These are phyloP conservation scores for Pangasius mekongensis DNA, from an alignment of 2,797 vertebrate species.

Conservation along the genomic window DNA sequence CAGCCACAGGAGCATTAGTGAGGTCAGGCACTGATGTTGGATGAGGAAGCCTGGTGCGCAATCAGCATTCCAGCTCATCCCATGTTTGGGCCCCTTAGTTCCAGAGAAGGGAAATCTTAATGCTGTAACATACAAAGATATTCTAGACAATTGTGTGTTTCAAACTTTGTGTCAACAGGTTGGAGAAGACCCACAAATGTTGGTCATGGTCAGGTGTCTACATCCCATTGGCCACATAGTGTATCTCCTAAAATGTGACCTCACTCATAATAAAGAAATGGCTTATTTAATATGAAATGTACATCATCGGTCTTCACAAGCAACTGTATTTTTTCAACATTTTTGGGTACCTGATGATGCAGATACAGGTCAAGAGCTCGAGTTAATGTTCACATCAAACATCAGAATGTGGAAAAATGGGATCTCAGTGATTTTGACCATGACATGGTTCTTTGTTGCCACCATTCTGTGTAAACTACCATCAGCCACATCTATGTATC, in stretches of 20 bases:
- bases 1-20: background rate
- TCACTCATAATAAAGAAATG: background rate
- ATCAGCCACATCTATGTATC: background rate
- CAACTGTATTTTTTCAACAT: background rate
- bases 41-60: too few species aligned
- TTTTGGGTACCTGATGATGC: background rate
- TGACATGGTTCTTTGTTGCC: background rate
- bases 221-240: background rate
- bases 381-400: background rate
- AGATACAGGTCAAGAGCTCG: background rate
- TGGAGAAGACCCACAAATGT: background rate
- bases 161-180: background rate
- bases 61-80: background rate
- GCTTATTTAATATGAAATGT: background rate
- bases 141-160: background rate
- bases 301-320: background rate
- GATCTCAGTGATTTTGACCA: background rate
- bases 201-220: background rate
- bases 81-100: background rate
- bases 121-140: background rate
- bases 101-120: background rate
- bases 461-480: background rate
- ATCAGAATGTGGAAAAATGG: background rate
- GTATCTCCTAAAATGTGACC: background rate
- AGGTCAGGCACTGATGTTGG: too few species aligned